Evolutionary conservation across 2,797 vertebrate genomes (phyloP).

Genomic region (Enteromius trimaculatus): DNA sequence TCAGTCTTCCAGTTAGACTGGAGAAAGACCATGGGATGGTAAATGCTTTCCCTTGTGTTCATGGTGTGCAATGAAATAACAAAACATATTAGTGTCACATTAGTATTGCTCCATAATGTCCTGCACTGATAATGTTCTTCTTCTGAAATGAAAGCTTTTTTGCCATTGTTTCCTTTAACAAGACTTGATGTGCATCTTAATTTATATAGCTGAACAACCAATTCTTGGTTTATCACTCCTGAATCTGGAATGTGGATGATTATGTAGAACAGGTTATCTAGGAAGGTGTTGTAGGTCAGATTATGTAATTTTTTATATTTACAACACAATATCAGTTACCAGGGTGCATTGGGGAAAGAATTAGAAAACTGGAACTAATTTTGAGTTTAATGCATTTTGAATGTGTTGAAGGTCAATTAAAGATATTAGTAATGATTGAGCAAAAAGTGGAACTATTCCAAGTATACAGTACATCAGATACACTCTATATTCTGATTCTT

Average conservation of each 20-base stretch:
- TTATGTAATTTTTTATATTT: background rate
- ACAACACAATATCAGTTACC: background rate
- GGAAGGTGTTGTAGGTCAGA: background rate
- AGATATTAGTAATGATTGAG: background rate
- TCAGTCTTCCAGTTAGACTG: slow-evolving; percentile 11
- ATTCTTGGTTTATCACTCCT: slow-evolving; percentile 8
- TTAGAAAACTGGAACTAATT: background rate
- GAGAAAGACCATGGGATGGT: slow-evolving; percentile 26
- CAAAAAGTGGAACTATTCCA: background rate
- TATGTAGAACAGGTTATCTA: background rate
- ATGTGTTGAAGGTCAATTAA: background rate
- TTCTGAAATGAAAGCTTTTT: background rate
- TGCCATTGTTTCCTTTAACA: background rate
- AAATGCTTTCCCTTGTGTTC: slow-evolving; percentile 28
- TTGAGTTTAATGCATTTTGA: too few species aligned
- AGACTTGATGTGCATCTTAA: background rate
- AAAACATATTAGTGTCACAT: slow-evolving; percentile 15
- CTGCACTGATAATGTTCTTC: background rate
- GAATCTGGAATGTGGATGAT: slow-evolving; percentile 14
- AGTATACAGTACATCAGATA: background rate
- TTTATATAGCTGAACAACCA: background rate
- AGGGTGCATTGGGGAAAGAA: background rate
- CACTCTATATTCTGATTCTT: too few species aligned
- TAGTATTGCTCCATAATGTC: background rate
- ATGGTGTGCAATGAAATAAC: background rate